These are phyloP conservation scores for Barnardius zonarius DNA, from an alignment of 2,113 vertebrate genomes.

Conservation along the genomic window DNA sequence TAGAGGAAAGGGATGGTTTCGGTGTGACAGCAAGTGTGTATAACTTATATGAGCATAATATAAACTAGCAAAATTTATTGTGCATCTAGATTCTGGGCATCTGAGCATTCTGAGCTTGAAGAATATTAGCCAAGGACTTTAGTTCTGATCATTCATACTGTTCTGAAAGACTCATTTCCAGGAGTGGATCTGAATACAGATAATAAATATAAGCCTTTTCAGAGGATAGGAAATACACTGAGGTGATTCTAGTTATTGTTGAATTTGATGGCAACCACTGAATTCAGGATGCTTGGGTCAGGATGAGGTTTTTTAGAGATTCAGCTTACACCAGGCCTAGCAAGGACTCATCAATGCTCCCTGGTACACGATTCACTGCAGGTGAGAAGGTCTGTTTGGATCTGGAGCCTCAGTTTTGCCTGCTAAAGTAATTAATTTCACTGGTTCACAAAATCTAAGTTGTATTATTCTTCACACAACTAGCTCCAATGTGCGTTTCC, in stretches of 20 bases:
- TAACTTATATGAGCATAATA: neutral
- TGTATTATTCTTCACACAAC: neutral
- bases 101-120: neutral
- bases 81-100: neutral
- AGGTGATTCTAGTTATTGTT: neutral
- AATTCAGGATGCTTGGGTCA: neutral
- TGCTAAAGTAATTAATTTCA: neutral
- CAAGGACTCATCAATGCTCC: neutral
- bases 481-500: neutral
- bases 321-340: neutral
- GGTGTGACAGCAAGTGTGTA: neutral
- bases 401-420: neutral
- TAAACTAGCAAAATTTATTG: neutral
- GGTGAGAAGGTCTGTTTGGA: neutral
- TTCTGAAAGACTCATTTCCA: neutral
- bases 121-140: neutral
- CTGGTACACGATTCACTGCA: neutral
- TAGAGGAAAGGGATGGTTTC: neutral
- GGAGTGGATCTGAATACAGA: neutral
- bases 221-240: neutral
- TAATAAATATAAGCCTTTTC: neutral
- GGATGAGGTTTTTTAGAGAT: neutral
- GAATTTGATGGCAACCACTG: neutral
- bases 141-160: neutral
- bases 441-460: neutral